Conservation (phyloP, 2,113 vertebrate genomes). For the Brachyistius frenatus region DNA sequence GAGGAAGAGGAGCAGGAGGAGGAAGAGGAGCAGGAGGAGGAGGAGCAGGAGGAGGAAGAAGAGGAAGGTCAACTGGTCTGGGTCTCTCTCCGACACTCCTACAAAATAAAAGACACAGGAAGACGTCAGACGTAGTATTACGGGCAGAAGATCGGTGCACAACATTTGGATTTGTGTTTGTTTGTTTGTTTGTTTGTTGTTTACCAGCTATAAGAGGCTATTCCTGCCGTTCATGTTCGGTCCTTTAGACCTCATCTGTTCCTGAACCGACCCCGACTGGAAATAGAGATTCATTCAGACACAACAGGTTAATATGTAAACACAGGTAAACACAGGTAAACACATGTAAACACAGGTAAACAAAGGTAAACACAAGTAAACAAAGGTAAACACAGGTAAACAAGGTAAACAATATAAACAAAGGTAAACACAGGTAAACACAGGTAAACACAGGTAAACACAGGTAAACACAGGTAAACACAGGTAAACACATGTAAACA, state of each 20-base stretch:
- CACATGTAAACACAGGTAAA: no score
- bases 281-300: neutral
- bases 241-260: conserved; percentile 93
- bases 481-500: no score
- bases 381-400: no score
- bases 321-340: no score
- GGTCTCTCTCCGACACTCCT: conserved; percentile 17
- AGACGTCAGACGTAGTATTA: neutral
- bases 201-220: conserved; percentile 79
- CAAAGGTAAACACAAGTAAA: no score
- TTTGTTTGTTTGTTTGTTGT: conserved; percentile 38
- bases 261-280: conserved; percentile 90
- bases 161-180: neutral
- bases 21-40: neutral
- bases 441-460: no score
- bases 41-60: neutral
- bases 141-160: neutral
- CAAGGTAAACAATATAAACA: no score
- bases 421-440: no score
- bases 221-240: conserved; percentile 78
- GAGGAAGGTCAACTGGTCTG: conserved; percentile 43
- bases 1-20: neutral
- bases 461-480: no score
- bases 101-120: neutral
- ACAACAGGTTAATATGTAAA: no score